These are phyloP conservation scores for Flexamia atlantica DNA, from an alignment of 2,888 invertebrate species.

Conservation along the genomic window DNA sequence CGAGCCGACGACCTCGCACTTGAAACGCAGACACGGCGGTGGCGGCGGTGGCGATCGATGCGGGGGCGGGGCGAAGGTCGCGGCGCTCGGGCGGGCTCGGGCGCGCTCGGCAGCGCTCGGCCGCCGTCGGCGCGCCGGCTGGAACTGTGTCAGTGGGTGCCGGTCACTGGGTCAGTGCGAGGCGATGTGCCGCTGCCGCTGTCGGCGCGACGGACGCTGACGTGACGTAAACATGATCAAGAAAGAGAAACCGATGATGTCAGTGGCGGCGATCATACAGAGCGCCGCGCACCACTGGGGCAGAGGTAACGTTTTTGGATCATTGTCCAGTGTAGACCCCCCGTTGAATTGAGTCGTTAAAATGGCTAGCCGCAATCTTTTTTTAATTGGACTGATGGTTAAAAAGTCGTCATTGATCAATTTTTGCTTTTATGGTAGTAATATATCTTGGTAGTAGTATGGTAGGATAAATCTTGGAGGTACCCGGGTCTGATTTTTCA, in stretches of 20 bases:
- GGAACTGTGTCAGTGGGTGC: constrained; percentile 66
- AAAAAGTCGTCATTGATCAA: no score
- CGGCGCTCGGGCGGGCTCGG: constrained; percentile 35
- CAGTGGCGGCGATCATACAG: constrained; percentile 89
- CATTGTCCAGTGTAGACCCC: no score
- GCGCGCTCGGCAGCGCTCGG: constrained; percentile 48
- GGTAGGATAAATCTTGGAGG: no score
- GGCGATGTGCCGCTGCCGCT: constrained; percentile 50
- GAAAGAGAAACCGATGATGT: constrained; percentile 93
- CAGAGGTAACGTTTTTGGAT: constrained; percentile 68
- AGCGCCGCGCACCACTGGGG: constrained; percentile 79
- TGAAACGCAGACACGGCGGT: neutral
- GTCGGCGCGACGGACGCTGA: neutral
- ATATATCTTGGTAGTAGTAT: no score
- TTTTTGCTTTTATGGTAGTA: no score
- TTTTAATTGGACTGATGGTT: no score
- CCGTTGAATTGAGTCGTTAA: no score
- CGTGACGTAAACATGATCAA: constrained; percentile 80
- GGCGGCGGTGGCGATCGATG: constrained; percentile 39
- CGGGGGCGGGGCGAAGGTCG: constrained; percentile 48
- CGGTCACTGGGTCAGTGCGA: constrained; percentile 60
- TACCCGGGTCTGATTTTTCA: no score
- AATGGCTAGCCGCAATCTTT: no score
- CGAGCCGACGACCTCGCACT: neutral
- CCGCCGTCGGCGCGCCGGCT: constrained; percentile 27